Conservation (phyloP, 2,113 vertebrate genomes). For the Coryphaenoides rupestris region DNA sequence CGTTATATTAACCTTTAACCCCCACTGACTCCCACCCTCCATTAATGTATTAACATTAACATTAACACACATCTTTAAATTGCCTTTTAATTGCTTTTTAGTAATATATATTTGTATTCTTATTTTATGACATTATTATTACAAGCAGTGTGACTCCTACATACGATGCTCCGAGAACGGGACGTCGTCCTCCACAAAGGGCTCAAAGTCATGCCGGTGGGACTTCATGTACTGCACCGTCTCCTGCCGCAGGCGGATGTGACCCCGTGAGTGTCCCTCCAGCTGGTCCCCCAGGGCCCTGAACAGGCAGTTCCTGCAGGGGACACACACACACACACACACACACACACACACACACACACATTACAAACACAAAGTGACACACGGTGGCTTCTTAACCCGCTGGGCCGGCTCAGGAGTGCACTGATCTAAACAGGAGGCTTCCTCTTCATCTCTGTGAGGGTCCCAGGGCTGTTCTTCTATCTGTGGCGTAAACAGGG, state of each 20-base stretch:
- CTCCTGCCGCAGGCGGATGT: slow-evolving; percentile 86
- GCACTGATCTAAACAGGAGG: not conserved
- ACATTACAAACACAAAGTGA: not conserved
- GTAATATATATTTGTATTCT: too few species aligned
- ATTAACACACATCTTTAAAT: too few species aligned
- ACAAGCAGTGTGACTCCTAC: too few species aligned
- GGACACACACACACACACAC: too few species aligned
- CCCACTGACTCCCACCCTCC: too few species aligned
- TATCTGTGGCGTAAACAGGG: too few species aligned
- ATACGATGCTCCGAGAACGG: slow-evolving; percentile 88
- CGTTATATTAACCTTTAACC: too few species aligned
- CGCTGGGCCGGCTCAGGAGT: too few species aligned
- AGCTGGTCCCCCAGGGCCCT: slow-evolving; percentile 91
- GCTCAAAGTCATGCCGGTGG: slow-evolving; percentile 90
- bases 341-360: slow-evolving; percentile 9
- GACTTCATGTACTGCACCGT: slow-evolving; percentile 89
- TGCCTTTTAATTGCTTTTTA: too few species aligned
- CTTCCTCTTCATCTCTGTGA: not conserved
- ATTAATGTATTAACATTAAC: too few species aligned
- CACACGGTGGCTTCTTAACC: not conserved
- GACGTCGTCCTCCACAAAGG: slow-evolving; percentile 95
- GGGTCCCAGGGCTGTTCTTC: too few species aligned
- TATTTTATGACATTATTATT: too few species aligned
- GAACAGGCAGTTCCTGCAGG: slow-evolving; percentile 89
- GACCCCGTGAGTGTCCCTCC: slow-evolving; percentile 88